phyloP scores from a whole-genome alignment of 2,888 invertebrate genomes.

The Volucella zonaria region DNA sequence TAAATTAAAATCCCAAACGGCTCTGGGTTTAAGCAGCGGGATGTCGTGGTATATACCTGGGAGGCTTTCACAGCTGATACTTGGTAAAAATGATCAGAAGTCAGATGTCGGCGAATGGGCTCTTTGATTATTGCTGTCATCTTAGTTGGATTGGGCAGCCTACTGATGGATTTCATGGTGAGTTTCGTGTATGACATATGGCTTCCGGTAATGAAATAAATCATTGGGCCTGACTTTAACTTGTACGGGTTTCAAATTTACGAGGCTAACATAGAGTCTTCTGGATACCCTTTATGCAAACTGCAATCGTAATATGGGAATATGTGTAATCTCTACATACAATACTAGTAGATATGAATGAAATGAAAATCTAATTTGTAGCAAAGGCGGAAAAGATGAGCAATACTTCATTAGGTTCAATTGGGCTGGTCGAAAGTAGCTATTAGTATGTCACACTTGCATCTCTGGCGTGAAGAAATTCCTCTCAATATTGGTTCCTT shows the following conservation, averaged over 20 bases:
- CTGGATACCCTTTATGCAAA: too few relatives aligned
- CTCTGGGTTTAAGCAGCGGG: constrained; percentile 59
- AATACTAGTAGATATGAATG: too few relatives aligned
- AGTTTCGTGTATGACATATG: constrained; percentile 62
- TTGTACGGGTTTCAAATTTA: not conserved
- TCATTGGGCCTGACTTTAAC: constrained; percentile 20
- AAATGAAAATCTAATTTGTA: too few relatives aligned
- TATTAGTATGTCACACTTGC: too few relatives aligned
- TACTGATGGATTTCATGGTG: constrained; percentile 64
- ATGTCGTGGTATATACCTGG: constrained; percentile 57
- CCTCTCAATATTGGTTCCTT: too few relatives aligned
- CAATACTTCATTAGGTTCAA: too few relatives aligned
- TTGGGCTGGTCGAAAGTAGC: too few relatives aligned
- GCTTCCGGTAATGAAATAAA: constrained; percentile 63
- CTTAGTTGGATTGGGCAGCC: constrained; percentile 60
- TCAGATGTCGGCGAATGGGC: constrained; percentile 44
- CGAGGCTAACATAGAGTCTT: too few relatives aligned
- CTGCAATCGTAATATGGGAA: too few relatives aligned
- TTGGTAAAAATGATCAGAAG: constrained; percentile 53
- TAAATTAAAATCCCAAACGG: constrained; percentile 50
- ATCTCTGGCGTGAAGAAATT: too few relatives aligned
- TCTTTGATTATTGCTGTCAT: constrained; percentile 71
- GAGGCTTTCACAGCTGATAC: constrained; percentile 38
- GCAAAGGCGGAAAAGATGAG: too few relatives aligned
- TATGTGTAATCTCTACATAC: too few relatives aligned